Percentiles rank a stretch among this genome's conserved stretches.
phyloP scores from a whole-genome alignment of 92 coral and sea anemone genomes.

The Desmophyllum pertusum region DNA sequence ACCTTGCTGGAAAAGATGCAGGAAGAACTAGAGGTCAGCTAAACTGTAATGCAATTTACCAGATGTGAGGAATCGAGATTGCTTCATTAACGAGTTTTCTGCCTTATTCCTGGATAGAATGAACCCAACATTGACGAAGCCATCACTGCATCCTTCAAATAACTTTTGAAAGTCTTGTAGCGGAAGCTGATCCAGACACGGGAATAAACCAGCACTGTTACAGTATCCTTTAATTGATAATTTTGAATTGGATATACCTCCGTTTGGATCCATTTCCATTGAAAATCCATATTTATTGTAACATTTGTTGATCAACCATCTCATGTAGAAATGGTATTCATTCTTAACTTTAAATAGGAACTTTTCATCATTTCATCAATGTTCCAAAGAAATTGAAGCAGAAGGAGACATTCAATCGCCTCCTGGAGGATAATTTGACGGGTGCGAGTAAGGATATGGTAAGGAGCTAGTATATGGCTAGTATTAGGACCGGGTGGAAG shows the following conservation, averaged over 20 bases:
- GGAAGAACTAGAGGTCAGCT: background rate
- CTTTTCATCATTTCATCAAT: background rate
- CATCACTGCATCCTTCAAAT: background rate
- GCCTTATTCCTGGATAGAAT: background rate
- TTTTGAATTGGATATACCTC: background rate
- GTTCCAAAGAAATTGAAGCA: background rate
- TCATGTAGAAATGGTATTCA: background rate
- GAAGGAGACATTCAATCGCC: background rate
- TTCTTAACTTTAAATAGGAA: background rate
- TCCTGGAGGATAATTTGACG: background rate
- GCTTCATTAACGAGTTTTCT: too few species aligned
- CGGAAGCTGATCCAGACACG: background rate
- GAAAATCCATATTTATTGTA: too few species aligned
- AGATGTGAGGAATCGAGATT: too few species aligned
- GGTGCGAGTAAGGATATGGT: background rate
- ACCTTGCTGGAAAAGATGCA: slow-evolving; percentile 1
- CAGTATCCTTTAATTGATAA: background rate
- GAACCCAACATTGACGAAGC: background rate
- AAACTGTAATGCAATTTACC: background rate
- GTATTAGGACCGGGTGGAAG: too few species aligned
- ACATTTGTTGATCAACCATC: background rate
- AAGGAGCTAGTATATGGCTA: too few species aligned
- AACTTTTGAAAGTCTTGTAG: background rate
- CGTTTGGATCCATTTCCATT: background rate
- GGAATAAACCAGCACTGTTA: background rate